A percentile compares a stretch with the other conserved stretches of the same genome.
phyloP scores from a whole-genome alignment of 2,113 vertebrate species.

The Odocoileus hemionus region DNA sequence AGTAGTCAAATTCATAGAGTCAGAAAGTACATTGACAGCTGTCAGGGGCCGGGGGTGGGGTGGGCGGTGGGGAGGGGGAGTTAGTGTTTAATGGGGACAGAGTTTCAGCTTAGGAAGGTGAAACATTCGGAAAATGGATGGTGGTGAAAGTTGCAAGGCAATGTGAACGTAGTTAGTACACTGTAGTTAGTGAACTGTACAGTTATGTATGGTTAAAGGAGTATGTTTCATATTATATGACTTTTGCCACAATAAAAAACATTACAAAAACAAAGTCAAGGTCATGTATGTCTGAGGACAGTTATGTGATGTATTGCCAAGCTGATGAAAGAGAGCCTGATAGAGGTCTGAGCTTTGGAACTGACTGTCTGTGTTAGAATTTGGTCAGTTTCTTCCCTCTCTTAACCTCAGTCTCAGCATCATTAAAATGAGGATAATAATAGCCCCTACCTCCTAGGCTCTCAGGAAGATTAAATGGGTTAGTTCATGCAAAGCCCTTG shows the following conservation, averaged over 20 bases:
- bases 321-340: fast-evolving
- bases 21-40: not conserved
- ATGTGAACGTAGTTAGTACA: not conserved
- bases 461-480: not conserved
- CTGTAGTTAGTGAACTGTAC: not conserved
- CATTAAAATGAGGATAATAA: not conserved
- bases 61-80: not conserved
- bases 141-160: not conserved
- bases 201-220: not conserved
- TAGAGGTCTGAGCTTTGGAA: not conserved
- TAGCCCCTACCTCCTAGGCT: fast-evolving
- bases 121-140: not conserved
- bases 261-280: not conserved
- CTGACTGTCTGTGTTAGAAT: not conserved
- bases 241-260: not conserved
- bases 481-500: not conserved
- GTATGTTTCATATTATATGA: not conserved
- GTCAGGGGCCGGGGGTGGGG: not conserved
- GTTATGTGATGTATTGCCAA: fast-evolving
- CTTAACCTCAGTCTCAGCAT: not conserved
- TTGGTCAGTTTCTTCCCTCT: not conserved
- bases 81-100: not conserved
- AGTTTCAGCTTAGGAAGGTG: not conserved
- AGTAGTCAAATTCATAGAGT: not conserved
- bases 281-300: not conserved